These are phyloP conservation scores for Globodera rostochiensis DNA, from an alignment of 1,140 invertebrate species.

Conservation along the genomic window DNA sequence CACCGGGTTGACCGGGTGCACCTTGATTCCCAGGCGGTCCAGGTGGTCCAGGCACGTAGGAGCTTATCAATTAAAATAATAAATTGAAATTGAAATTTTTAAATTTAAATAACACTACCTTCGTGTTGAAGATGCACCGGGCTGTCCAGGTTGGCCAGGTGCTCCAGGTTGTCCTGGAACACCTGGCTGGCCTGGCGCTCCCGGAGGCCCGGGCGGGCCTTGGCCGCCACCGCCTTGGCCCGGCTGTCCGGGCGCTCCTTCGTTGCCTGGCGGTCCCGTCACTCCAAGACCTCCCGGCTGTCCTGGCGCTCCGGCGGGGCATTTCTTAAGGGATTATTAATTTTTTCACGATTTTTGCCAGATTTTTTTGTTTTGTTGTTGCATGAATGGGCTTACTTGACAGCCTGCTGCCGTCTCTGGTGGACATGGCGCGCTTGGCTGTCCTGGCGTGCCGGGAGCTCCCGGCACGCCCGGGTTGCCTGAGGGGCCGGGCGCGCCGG, in stretches of 20 bases:
- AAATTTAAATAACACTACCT: background rate
- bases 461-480: conserved; percentile 36
- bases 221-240: conserved; percentile 6
- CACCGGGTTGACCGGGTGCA: conserved; percentile 20
- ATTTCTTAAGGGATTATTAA: background rate
- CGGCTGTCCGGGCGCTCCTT: conserved; percentile 27
- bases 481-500: conserved; percentile 4
- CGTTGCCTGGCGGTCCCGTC: conserved; percentile 20
- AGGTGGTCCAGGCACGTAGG: conserved; percentile 20
- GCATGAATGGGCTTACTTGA: background rate
- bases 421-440: conserved; percentile 32
- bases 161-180: conserved; percentile 33
- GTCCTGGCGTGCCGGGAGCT: conserved; percentile 24
- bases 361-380: background rate
- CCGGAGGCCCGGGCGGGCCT: conserved; percentile 21
- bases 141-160: conserved; percentile 47
- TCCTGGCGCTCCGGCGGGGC: conserved; percentile 18
- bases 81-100: background rate
- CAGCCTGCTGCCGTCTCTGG: background rate
- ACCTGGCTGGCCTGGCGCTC: conserved; percentile 37
- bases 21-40: conserved; percentile 37
- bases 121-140: conserved; percentile 26
- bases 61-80: background rate
- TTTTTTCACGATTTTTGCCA: background rate
- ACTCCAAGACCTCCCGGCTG: conserved; percentile 12